These are phyloP conservation scores for Pangasius djambal DNA, from an alignment of 2,797 vertebrate species.

Conservation along the genomic window DNA sequence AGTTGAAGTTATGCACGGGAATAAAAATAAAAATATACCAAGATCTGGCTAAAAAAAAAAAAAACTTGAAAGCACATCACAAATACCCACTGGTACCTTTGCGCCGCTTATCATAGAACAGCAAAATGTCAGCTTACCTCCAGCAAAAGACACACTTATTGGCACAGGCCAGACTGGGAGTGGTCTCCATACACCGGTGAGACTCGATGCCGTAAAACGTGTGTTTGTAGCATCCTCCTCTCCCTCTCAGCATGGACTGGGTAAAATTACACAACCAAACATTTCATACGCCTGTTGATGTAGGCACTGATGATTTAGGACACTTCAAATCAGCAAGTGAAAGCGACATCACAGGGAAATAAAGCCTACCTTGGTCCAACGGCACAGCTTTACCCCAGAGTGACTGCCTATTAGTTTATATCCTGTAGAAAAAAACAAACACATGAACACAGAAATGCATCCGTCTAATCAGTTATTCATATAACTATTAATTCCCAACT, in stretches of 20 bases:
- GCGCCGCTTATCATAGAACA: too few relatives aligned
- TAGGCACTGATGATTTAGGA: background rate
- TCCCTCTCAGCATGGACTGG: conserved; percentile 91
- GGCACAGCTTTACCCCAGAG: conserved; percentile 94
- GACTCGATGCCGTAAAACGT: conserved; percentile 96
- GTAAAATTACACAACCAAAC: conserved; percentile 5
- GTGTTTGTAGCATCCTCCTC: conserved; percentile 97
- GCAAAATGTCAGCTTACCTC: conserved; percentile 77
- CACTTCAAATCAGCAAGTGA: background rate
- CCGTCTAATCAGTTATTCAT: background rate
- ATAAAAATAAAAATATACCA: background rate
- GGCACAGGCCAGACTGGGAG: conserved; percentile 92
- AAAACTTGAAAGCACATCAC: background rate
- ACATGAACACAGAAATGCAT: background rate
- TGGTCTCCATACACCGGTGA: conserved; percentile 96
- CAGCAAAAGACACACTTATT: conserved; percentile 98
- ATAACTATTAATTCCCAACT: background rate
- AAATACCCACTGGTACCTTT: background rate
- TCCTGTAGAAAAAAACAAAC: conserved; percentile 70
- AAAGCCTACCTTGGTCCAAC: conserved; percentile 91
- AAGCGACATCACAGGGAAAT: background rate
- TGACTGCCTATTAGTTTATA: conserved; percentile 95
- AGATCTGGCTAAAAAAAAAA: background rate
- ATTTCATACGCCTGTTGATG: background rate
- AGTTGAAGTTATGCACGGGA: background rate